Evolutionary conservation across 2,113 vertebrate genomes (phyloP).

Genomic region (Sinocyclocheilus anshuiensis): DNA sequence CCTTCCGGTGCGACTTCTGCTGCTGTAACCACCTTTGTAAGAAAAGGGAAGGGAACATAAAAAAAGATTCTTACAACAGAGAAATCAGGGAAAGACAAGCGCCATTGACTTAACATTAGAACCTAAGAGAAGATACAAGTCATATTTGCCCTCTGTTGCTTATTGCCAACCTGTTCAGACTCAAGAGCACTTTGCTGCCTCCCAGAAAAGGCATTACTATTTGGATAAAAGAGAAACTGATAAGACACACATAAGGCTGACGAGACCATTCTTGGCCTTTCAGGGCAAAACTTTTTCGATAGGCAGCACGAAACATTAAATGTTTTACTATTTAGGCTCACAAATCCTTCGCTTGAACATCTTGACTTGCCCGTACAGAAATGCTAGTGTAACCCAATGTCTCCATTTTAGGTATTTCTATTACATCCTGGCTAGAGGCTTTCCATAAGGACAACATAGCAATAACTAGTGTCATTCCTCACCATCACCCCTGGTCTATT

Average conservation of each 20-base stretch:
- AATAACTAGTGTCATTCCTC: conserved; percentile 95
- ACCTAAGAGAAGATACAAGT: conserved; percentile 26
- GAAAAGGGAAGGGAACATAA: conserved; percentile 16
- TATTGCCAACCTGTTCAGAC: conserved; percentile 51
- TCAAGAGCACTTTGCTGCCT: conserved; percentile 49
- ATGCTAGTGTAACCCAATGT: conserved; percentile 33
- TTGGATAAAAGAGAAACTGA: conserved; percentile 42
- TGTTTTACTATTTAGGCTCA: background rate
- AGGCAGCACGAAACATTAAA: conserved; percentile 7
- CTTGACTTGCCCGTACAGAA: conserved; percentile 12
- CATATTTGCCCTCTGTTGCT: conserved; percentile 42
- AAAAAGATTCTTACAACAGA: background rate
- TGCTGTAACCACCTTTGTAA: conserved; percentile 91
- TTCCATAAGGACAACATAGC: conserved; percentile 78
- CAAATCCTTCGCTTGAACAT: conserved; percentile 24
- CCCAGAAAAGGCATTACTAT: conserved; percentile 49
- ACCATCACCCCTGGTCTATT: conserved; percentile 99
- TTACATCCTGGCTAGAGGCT: conserved; percentile 49
- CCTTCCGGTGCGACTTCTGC: conserved; percentile 89
- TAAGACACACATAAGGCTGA: conserved; percentile 23
- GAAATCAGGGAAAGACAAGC: background rate
- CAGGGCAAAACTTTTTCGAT: background rate
- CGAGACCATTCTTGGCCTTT: background rate
- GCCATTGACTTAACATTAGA: conserved; percentile 16
- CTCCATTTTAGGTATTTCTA: conserved; percentile 33